phyloP scores from a whole-genome alignment of 2,888 invertebrate species.

The Spilosoma lubricipeda region DNA sequence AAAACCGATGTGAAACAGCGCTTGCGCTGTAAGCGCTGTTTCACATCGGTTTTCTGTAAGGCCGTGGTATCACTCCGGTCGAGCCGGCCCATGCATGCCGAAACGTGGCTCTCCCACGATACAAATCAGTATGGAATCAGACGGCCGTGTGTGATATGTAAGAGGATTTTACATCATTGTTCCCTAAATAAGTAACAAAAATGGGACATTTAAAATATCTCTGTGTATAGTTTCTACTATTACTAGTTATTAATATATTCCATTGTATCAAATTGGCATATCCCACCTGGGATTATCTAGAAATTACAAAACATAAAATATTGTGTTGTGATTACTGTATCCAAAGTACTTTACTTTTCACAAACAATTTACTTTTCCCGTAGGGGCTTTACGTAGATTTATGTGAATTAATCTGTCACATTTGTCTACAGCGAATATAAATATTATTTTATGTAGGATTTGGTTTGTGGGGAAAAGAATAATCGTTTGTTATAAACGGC shows the following conservation, averaged over 20 bases:
- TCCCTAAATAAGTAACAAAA: background rate
- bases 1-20: too few relatives aligned
- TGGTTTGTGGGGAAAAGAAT: background rate
- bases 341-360: slow-evolving; percentile 8
- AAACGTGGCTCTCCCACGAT: too few relatives aligned
- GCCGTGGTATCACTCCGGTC: too few relatives aligned
- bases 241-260: background rate
- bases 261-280: background rate
- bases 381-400: slow-evolving; percentile 13
- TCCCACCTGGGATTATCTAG: background rate
- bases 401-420: slow-evolving; percentile 11
- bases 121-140: too few relatives aligned
- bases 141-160: too few relatives aligned
- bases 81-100: too few relatives aligned
- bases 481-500: background rate
- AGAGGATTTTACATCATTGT: too few relatives aligned
- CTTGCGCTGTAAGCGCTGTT: too few relatives aligned
- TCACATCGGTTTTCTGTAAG: too few relatives aligned
- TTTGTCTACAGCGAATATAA: slow-evolving; percentile 2
- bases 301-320: background rate
- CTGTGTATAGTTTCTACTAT: too few relatives aligned
- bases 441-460: background rate
- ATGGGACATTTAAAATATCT: background rate
- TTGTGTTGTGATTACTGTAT: background rate
- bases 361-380: slow-evolving; percentile 14